A percentile compares a stretch with the other conserved stretches of the same genome.
phyloP scores from a whole-genome alignment of 2,797 vertebrate species.

The Acropternis orthonyx region DNA sequence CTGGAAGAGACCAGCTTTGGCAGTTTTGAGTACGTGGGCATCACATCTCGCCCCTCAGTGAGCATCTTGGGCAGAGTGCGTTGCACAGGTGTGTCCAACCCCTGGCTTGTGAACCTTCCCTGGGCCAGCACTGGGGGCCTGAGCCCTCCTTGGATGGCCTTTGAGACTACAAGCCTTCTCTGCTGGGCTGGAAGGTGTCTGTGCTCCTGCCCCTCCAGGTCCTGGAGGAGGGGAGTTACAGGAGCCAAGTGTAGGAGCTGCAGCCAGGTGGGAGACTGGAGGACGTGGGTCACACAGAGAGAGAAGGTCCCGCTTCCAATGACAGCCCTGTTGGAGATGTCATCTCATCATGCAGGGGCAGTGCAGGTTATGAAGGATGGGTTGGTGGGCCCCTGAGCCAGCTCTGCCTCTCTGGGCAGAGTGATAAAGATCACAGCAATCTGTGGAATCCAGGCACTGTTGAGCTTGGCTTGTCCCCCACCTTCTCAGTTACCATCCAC shows the following conservation, averaged over 20 bases:
- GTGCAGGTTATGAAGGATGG: neutral
- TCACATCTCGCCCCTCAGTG: fast-evolving
- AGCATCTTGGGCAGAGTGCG: neutral
- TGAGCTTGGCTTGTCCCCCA: conserved; percentile 30
- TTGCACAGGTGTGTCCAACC: neutral
- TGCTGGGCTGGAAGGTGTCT: neutral
- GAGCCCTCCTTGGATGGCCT: neutral
- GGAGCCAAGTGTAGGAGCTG: neutral
- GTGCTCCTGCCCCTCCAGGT: neutral
- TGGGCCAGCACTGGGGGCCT: neutral
- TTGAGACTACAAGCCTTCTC: neutral
- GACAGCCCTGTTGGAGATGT: neutral
- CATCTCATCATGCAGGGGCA: neutral
- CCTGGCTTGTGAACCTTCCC: neutral
- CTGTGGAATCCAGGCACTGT: conserved; percentile 13
- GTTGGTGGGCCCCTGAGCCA: neutral
- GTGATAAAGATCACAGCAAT: neutral
- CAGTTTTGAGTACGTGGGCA: neutral
- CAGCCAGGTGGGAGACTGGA: neutral
- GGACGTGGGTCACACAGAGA: neutral
- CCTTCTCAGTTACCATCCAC: neutral
- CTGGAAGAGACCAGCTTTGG: neutral
- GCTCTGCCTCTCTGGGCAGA: neutral
- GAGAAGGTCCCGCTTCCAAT: neutral
- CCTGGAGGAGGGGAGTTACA: neutral